Base-by-base conservation (phyloP, 1,140 invertebrate species). In the Laupala kohalensis region DNA sequence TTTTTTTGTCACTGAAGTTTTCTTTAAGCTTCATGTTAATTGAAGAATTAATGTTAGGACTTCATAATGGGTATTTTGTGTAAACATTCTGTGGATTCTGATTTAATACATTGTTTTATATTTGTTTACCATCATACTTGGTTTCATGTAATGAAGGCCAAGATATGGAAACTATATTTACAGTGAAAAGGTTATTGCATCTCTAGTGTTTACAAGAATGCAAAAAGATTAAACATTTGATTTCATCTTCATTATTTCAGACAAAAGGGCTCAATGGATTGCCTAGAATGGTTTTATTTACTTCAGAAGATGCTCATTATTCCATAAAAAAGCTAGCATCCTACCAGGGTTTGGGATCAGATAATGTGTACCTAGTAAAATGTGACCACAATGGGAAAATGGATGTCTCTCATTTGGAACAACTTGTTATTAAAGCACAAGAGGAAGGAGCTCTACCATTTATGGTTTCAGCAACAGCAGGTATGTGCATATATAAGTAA, bases 221-320 rank as follows among this genome's bases (percentile, higher is more conserved):
- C n/a, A n/a, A n/a, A n/a, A n/a, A n/a, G n/a, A n/a, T n/a, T n/a
- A n/a, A n/a, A n/a, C n/a, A n/a, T n/a, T n/a, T n/a, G n/a, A n/a
- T n/a, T n/a, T n/a, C n/a, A 70, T 74, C 76, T 67, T 80, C 79
- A 9, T 72, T 75, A 71, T 83, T 85, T 12, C 83, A 93, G 87
- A 86, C 82, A 74, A 85, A 86, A 77, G 91, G 92, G 1, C 81
- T 93, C 4, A 85, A 86, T 73, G 84, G 85, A 15, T 79, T 87
- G 4, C 87, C 88, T 12, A 84, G 87, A 28, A 77, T 94, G 62
- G 88, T 93, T 0, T 77, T 94, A 1, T 94, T 93, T 77, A 93
- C 92, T 0, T 95, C 93, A 0, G 90, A 91, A 77, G 91, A 98
- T 81, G 92, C 94, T 19, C 97, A 99, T 80, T 99, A 98, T 79